phyloP scores from a whole-genome alignment of 2,797 vertebrate species.

The Phrynocephalus forsythii region DNA sequence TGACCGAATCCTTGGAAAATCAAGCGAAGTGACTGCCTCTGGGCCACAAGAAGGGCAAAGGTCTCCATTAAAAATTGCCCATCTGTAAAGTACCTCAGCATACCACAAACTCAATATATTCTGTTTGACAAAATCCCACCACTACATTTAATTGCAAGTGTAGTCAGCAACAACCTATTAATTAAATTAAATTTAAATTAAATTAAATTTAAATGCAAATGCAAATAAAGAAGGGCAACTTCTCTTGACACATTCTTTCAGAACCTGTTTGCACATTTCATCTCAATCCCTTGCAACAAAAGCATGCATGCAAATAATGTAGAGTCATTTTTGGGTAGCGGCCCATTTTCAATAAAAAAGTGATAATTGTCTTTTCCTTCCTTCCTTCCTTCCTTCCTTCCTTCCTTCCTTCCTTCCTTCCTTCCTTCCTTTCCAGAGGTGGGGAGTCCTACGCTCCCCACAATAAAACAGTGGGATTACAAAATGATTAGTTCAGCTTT shows the following conservation, averaged over 20 bases:
- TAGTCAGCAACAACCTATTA: slow-evolving; percentile 18
- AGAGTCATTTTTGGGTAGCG: not conserved
- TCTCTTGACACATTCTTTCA: not conserved
- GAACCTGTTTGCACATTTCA: not conserved
- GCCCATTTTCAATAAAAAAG: too few species aligned
- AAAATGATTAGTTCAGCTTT: not conserved
- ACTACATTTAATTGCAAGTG: slow-evolving; percentile 6
- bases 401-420: too few species aligned
- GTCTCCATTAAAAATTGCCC: not conserved
- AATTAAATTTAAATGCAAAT: not conserved
- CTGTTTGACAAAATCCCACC: not conserved
- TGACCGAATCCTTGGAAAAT: not conserved
- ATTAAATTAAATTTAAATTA: not conserved
- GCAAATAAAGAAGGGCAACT: slow-evolving; percentile 15
- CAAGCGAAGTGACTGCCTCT: not conserved
- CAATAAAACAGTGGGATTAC: not conserved
- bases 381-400: too few species aligned
- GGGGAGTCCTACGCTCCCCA: not conserved
- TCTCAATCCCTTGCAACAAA: not conserved
- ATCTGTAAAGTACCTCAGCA: not conserved
- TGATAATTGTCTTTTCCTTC: too few species aligned
- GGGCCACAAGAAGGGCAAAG: not conserved
- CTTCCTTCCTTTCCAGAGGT: too few species aligned
- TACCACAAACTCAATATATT: not conserved
- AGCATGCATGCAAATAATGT: not conserved